Percentiles rank a stretch among this genome's conserved stretches.
Evolutionary conservation across 2,113 vertebrate genomes (phyloP).

Genomic region (Leucopsar rothschildi): DNA sequence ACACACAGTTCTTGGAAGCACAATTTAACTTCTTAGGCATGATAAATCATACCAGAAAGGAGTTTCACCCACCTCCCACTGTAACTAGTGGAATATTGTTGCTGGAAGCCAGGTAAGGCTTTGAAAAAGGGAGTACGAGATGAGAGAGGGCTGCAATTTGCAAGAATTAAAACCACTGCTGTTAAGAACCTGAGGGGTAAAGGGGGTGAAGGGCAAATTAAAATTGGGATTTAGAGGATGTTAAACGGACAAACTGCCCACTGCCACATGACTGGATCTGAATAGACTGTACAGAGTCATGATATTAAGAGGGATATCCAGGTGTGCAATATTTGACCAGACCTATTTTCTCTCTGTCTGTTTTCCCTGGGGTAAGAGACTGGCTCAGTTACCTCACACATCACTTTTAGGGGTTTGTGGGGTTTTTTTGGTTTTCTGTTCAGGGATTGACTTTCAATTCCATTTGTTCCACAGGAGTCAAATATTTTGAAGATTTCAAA

Average conservation of each 20-base stretch:
- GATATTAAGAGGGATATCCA: not conserved
- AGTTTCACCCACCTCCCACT: not conserved
- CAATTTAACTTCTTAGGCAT: not conserved
- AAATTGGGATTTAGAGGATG: not conserved
- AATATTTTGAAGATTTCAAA: not conserved
- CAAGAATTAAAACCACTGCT: not conserved
- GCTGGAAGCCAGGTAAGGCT: not conserved
- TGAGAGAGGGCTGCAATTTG: rapidly evolving
- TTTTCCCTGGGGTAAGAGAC: not conserved
- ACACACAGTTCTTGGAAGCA: not conserved
- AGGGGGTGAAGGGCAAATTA: not conserved
- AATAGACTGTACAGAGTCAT: rapidly evolving
- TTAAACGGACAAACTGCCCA: not conserved
- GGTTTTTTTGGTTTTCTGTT: not conserved
- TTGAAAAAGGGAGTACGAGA: not conserved
- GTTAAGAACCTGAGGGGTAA: not conserved
- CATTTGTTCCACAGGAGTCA: not conserved
- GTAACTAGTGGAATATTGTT: not conserved
- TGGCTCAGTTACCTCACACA: not conserved
- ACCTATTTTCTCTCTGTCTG: not conserved
- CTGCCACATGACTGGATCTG: not conserved
- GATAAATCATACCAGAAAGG: not conserved
- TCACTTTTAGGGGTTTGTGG: not conserved
- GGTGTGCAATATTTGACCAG: not conserved
- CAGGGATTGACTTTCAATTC: not conserved